A percentile compares a stretch with the other conserved stretches of the same genome.
Evolutionary conservation across 1,140 invertebrate genomes (phyloP).

Genomic region (Cyclargus thomasi): DNA sequence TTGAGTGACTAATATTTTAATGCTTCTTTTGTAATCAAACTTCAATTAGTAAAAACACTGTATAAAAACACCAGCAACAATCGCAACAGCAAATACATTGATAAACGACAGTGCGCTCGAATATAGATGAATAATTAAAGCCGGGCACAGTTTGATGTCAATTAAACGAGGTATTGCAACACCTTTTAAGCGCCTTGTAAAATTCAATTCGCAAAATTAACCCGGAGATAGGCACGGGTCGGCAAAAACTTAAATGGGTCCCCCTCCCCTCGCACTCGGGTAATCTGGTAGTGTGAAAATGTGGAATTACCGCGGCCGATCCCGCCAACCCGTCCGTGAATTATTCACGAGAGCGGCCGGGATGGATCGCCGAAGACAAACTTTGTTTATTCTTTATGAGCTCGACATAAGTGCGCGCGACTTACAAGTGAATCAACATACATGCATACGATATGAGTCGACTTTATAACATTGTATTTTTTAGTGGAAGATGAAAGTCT

Average conservation of each 20-base stretch:
- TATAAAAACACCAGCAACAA: not conserved
- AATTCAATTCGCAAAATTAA: conserved; percentile 64
- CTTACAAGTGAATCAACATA: conserved; percentile 19
- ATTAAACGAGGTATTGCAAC: conserved; percentile 55
- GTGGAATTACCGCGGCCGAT: conserved; percentile 57
- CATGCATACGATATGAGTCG: not conserved
- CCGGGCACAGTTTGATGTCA: conserved; percentile 25
- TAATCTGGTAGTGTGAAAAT: conserved; percentile 49
- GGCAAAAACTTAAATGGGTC: conserved; percentile 66
- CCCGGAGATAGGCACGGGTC: conserved; percentile 45
- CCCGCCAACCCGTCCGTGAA: conserved; percentile 49
- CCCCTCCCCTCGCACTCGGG: no score
- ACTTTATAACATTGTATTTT: not conserved
- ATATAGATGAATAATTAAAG: conserved; percentile 22
- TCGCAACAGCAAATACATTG: not conserved
- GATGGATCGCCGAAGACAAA: conserved; percentile 44
- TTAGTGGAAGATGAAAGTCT: no score
- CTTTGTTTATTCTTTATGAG: conserved; percentile 39
- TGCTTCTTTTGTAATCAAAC: no score
- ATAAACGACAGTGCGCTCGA: not conserved
- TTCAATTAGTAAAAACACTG: not conserved
- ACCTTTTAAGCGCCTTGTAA: conserved; percentile 47
- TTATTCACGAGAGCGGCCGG: conserved; percentile 52
- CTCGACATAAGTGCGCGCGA: conserved; percentile 18
- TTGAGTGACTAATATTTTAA: no score